Conservation (phyloP, 2,888 invertebrate species). For the Machimus atricapillus region DNA sequence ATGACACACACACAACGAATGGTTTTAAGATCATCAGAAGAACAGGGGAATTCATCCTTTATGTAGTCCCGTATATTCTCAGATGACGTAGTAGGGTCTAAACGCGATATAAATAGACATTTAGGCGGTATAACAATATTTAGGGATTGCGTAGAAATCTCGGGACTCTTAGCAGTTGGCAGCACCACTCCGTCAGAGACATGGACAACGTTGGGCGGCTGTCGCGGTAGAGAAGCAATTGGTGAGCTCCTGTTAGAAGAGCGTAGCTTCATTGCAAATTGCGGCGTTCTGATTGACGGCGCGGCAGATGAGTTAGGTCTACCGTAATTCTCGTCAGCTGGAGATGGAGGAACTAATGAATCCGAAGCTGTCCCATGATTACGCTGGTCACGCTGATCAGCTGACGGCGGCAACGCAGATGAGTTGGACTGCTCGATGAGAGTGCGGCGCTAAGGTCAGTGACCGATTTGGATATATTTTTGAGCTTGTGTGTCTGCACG, state of each 20-base stretch:
- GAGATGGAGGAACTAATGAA: background rate
- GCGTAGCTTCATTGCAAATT: background rate
- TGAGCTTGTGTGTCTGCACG: too few species aligned
- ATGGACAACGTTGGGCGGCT: background rate
- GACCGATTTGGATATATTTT: background rate
- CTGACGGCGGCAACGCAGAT: background rate
- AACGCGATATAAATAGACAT: background rate
- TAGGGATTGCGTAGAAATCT: background rate
- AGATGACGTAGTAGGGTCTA: background rate
- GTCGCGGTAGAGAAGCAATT: background rate
- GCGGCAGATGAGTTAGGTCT: background rate
- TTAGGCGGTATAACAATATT: background rate
- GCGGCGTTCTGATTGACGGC: background rate
- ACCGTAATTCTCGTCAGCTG: background rate
- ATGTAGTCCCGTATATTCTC: background rate
- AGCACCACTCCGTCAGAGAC: background rate
- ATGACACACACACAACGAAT: background rate
- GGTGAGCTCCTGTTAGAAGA: background rate
- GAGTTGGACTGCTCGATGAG: background rate
- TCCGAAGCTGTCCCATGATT: too few species aligned
- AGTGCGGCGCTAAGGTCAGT: background rate
- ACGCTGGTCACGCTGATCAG: background rate
- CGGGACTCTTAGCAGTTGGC: background rate
- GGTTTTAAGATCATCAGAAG: background rate
- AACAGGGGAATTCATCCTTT: background rate